Evolutionary conservation across 2,797 vertebrate genomes (phyloP).

Genomic region (Tenualosa thibaudeaui): DNA sequence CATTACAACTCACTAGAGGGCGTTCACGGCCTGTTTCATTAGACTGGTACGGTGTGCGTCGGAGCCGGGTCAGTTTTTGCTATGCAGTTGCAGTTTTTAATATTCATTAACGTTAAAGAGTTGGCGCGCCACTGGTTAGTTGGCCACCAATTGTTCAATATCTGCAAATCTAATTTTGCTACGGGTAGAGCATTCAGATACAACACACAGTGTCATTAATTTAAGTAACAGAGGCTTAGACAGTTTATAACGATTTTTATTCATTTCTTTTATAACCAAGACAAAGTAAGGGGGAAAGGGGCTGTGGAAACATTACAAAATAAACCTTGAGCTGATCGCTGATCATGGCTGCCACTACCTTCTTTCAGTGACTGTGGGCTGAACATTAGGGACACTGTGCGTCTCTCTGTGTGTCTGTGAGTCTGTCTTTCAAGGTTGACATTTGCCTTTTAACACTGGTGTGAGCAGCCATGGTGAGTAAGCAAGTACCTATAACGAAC

Average conservation of each 20-base stretch:
- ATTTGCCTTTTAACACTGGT: slow-evolving; percentile 48
- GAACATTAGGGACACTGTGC: slow-evolving; percentile 65
- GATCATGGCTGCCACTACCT: slow-evolving; percentile 38
- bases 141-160: too few species aligned
- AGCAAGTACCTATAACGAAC: slow-evolving; percentile 68
- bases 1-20: not conserved
- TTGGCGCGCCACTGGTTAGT: too few species aligned
- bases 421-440: slow-evolving; percentile 37
- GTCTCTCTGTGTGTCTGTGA: slow-evolving; percentile 56
- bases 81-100: too few species aligned
- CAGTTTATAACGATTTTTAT: slow-evolving; percentile 71
- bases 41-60: not conserved
- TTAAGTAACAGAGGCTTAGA: not conserved
- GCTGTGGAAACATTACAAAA: slow-evolving; percentile 27
- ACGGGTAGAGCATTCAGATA: not conserved
- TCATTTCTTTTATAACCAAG: slow-evolving; percentile 83
- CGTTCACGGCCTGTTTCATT: not conserved
- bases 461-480: slow-evolving; percentile 54
- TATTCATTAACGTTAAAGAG: too few species aligned
- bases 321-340: not conserved
- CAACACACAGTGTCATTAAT: not conserved
- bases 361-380: slow-evolving; percentile 64
- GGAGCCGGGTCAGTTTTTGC: too few species aligned
- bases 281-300: slow-evolving; percentile 59
- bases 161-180: too few species aligned